These are phyloP conservation scores for Agelastica alni DNA, from an alignment of 2,888 invertebrate genomes.

Conservation along the genomic window DNA sequence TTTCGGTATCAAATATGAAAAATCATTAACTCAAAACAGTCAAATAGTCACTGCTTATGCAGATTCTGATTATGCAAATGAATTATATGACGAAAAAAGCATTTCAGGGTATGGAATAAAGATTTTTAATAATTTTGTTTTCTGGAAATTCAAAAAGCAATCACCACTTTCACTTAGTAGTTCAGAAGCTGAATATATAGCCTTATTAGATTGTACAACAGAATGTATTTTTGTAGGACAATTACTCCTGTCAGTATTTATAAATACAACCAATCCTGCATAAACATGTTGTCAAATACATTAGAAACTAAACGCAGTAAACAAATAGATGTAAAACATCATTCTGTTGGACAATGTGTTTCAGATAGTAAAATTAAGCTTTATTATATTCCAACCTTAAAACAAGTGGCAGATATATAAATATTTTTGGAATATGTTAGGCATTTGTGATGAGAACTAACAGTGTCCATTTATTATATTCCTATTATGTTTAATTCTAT, in stretches of 20 bases:
- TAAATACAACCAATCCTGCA: background rate
- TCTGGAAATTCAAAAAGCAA: slow-evolving; percentile 34
- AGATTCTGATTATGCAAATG: slow-evolving; percentile 35
- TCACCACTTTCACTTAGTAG: slow-evolving; percentile 25
- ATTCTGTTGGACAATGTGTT: no score
- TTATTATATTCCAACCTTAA: background rate
- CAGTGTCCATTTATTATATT: no score
- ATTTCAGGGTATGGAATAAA: slow-evolving; percentile 28
- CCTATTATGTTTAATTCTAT: no score
- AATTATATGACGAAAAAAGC: slow-evolving; percentile 30
- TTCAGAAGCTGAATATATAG: no score
- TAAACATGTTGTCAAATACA: background rate
- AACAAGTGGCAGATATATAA: background rate
- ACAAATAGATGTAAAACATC: background rate
- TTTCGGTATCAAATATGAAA: slow-evolving; percentile 1
- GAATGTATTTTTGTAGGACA: background rate
- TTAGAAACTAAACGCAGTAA: background rate
- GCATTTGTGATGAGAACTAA: background rate
- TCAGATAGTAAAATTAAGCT: no score
- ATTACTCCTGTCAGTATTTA: background rate
- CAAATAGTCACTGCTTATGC: slow-evolving; percentile 15
- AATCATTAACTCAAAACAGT: no score
- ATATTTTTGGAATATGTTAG: background rate
- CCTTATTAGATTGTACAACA: no score
- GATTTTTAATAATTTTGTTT: slow-evolving; percentile 29